Base-by-base conservation (phyloP, 2,797 vertebrate genomes). In the Centropyge bicolor region DNA sequence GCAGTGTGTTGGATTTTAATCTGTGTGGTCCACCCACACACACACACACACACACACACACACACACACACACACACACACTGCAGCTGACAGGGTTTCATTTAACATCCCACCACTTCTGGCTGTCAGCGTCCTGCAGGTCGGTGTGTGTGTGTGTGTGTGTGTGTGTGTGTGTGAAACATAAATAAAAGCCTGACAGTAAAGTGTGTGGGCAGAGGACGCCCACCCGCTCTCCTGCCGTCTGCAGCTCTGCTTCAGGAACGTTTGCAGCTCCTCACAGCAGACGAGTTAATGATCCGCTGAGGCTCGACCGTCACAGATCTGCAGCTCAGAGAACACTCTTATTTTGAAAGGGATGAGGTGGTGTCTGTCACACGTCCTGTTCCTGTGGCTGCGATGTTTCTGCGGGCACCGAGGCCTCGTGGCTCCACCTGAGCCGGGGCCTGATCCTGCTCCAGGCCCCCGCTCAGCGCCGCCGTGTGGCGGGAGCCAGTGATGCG, bases 281-380 rank as follows among this genome's bases (percentile, higher is more conserved):
- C 74, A 74, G 82, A 81, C 70, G 17, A 74, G 48, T 69, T 87
- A 83, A 88, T 87, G 85, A 88, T 80, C 48, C 65, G 64, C 79
- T 83, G 83, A 79, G 69, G 54, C 57, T 67, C 12, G 0, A 3
- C 70, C 38, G 59, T 75, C 60, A 52, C 64, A 38, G 74, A 80
- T 74, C 75, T 43, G 74, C 67, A 56, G 65, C 74, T 74, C 64
- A 65, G 13, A 24, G 36, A 14, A 63, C 55, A 71, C 82, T 78
- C 70, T 87, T 71, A 82, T 71, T 82, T 70, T 85, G 85, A 86
- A 85, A 63, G 2, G 4, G 48, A 51, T 2, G 6, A n/a, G 3
- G 13, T 24, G 24, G 62, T 54, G 61, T 56, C 59, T 22, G 46
- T 70, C 59, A 69, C 16, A 24, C 6, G 3, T 56, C 24, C 17